Evolutionary conservation across 2,113 vertebrate genomes (phyloP), one percentile per base, ranked within the genome.

Genomic region (Mesembrinibis cayennensis): DNA sequence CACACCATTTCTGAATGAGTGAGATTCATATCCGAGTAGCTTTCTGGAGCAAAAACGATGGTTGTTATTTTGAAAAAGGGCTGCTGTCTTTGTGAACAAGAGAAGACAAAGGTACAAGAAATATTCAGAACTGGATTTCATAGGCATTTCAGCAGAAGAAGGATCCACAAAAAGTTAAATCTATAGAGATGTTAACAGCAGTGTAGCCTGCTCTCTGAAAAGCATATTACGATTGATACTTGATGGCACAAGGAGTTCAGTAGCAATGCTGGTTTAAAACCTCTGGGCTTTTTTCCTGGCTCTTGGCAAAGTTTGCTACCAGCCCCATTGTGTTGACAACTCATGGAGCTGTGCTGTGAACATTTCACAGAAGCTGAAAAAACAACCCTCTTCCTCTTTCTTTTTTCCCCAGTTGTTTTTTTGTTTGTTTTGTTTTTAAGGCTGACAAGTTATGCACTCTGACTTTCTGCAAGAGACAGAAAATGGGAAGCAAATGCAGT

Each of bases 1-100:
- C 77, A 94, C 89, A 91, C 91, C 89, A 81, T 63, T 93, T 94
- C 87, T 94, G 89, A 96, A 95, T 82, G 81, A 95, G 67, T 61
- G 63, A 93, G 83, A 92, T 92, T 86, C 89, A 76, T 72, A 69
- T 52, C 84, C 0, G 1, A 91, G 72, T 82, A 94, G 89, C 45
- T 94, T 91, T 94, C 61, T 94, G 55, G 52, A 96, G 81, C 3
- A n/a, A 82, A 91, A 89, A 70, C 50, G 32, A 90, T 84, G 45
- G 36, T 77, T 95, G 65, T 49, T 74, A 84, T 95, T 95, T 92
- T 58, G 38, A 61, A 91, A 82, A 91, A 83, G 36, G 91, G 12
- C n/a, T 67, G 55, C 59, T 59, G 32, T 61, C 45, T 92, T 89
- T 82, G 38, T 59, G 67, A 95, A 59, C 59, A 91, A 61, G 66